phyloP scores from a whole-genome alignment of 1,140 invertebrate genomes.

The Phenacoccus solenopsis region DNA sequence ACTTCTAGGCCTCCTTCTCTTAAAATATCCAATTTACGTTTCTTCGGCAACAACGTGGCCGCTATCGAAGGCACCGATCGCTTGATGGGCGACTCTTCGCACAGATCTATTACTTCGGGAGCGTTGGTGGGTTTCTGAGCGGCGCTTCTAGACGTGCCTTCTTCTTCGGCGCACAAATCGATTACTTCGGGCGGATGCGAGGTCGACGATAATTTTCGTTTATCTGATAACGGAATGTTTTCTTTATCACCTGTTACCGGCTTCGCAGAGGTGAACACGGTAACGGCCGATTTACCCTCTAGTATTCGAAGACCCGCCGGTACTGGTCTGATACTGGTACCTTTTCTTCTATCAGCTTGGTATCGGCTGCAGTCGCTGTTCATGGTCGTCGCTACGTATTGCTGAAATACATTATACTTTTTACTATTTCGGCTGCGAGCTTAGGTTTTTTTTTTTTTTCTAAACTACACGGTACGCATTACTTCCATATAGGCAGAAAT shows the following conservation, averaged over 20 bases:
- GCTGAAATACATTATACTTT: background rate
- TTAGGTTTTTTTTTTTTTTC: background rate
- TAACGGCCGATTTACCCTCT: background rate
- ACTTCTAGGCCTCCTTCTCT: constrained; percentile 56
- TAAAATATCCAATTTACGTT: constrained; percentile 49
- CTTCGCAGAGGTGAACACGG: too few species aligned
- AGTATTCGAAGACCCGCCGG: background rate
- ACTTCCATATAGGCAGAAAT: background rate
- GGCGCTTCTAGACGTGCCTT: background rate
- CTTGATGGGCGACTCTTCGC: constrained; percentile 34
- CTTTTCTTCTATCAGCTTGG: background rate
- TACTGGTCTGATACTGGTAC: background rate
- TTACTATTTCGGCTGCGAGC: too few species aligned
- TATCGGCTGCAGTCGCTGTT: background rate
- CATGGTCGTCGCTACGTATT: background rate
- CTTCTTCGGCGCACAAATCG: constrained; percentile 1
- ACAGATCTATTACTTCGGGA: constrained; percentile 50
- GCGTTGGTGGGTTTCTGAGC: constrained; percentile 38
- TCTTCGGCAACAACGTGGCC: background rate
- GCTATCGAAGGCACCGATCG: constrained; percentile 26
- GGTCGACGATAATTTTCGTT: constrained; percentile 20
- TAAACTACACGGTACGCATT: background rate
- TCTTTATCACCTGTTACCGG: constrained; percentile 19
- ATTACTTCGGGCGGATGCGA: background rate
- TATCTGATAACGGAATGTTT: constrained; percentile 22